Base-by-base conservation (phyloP, 2,888 invertebrate species). In the Ametastegia equiseti region DNA sequence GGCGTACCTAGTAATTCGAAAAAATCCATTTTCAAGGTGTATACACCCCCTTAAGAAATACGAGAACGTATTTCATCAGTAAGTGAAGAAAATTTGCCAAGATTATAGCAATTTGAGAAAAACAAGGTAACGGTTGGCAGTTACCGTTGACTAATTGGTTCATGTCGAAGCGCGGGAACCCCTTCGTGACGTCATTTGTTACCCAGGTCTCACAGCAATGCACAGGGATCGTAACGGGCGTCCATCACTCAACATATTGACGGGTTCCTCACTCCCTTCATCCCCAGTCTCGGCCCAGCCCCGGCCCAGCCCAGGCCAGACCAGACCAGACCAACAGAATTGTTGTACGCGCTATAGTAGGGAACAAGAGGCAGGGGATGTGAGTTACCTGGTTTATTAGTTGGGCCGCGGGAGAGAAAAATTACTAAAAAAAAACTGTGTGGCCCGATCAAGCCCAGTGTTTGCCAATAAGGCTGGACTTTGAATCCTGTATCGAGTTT, bases 161-260 rank as follows among this genome's bases (percentile, higher is more conserved):
- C 77, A 81, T 83, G 83, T 83, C 83, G 81, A 81, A 77, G 57
- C 33, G n/a, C 79, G n/a, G n/a, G n/a, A 75, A 67, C 36, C 73
- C 67, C 67, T 50, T 69, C 67, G 83, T 82, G 84, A 83, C 83
- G 75, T 73, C 73, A 82, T 83, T 84, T 82, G 83, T 86, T 85
- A 84, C 77, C n/a, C 81, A 81, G 39, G 60, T 60, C 75, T 75
- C 75, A 60, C 60, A 19, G 78, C 75, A 39, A 57, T 50, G 75
- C 19, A 75, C 50, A 50, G 36, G 42, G 60, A 42, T 27, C 27
- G 47, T 65, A 67, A 81, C 73, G 42, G 47, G 69, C 63, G 39
- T 63, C 81, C 75, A 81, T 81, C 75, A 73, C 81, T 81, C 81
- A 81, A 75, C 36, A 45, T 81, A 81, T 81, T 81, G 81, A 75